Conservation (phyloP, 2,797 vertebrate genomes). For the Poeciliopsis turneri region DNA sequence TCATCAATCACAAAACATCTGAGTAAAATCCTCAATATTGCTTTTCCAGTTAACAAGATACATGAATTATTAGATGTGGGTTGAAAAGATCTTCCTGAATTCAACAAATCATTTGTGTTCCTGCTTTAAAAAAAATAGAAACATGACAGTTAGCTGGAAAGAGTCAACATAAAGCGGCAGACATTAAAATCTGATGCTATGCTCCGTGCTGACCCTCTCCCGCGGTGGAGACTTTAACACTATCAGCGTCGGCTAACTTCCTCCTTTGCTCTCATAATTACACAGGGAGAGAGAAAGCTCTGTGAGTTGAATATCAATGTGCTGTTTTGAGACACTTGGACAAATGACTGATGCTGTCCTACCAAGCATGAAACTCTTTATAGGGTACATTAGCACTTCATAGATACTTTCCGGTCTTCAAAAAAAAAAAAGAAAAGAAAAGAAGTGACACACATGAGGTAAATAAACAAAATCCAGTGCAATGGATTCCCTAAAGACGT, state of each 20-base stretch:
- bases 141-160: not conserved
- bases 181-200: not conserved
- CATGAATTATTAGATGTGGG: not conserved
- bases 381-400: not conserved
- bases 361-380: constrained; percentile 1
- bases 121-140: not conserved
- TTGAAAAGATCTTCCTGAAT: not conserved
- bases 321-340: constrained; percentile 5
- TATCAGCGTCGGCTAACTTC: constrained; percentile 3
- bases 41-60: not conserved
- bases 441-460: not conserved
- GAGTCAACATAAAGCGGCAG: not conserved
- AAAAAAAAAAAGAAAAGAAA: not conserved
- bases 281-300: constrained; percentile 6
- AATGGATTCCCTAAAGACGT: not conserved
- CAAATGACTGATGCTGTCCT: not conserved
- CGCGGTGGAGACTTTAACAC: not conserved
- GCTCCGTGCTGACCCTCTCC: not conserved
- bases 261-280: constrained; percentile 16
- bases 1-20: not conserved
- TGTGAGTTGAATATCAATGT: constrained; percentile 12
- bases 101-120: not conserved
- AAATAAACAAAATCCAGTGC: not conserved
- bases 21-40: not conserved
- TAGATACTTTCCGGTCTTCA: not conserved